Evolutionary conservation across 1,140 invertebrate species (phyloP).

Genomic region (Solenopsis fugax): DNA sequence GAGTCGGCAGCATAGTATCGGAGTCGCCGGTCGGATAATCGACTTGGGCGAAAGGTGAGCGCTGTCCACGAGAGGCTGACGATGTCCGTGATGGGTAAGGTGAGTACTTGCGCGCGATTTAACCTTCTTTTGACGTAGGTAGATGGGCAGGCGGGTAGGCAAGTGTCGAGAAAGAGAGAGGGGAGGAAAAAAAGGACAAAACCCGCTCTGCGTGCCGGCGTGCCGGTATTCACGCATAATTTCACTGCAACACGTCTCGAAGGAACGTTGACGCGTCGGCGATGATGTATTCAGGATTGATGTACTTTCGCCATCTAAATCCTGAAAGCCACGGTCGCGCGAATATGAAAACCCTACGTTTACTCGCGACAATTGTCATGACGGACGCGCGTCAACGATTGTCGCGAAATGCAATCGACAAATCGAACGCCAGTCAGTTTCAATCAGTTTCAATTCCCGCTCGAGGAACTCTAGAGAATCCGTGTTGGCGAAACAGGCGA

Average conservation of each 20-base stretch:
- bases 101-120: conserved; percentile 73
- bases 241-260: background rate
- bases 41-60: conserved; percentile 29
- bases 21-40: conserved; percentile 28
- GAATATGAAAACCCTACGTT: background rate
- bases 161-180: background rate
- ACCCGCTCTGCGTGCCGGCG: too few relatives aligned
- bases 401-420: too few relatives aligned
- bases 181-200: background rate
- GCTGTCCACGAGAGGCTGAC: conserved; percentile 74
- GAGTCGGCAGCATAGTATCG: background rate
- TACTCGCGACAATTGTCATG: background rate
- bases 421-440: background rate
- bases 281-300: background rate
- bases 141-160: background rate
- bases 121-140: conserved; percentile 6
- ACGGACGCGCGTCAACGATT: background rate
- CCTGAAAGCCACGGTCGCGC: background rate
- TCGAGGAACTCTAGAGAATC: background rate
- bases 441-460: background rate
- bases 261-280: background rate
- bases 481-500: too few relatives aligned
- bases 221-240: background rate
- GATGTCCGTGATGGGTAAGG: conserved; percentile 86
- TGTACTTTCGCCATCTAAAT: background rate